These are phyloP conservation scores for Rhynchopsitta pachyrhyncha DNA, from an alignment of 2,113 vertebrate genomes.

Conservation along the genomic window DNA sequence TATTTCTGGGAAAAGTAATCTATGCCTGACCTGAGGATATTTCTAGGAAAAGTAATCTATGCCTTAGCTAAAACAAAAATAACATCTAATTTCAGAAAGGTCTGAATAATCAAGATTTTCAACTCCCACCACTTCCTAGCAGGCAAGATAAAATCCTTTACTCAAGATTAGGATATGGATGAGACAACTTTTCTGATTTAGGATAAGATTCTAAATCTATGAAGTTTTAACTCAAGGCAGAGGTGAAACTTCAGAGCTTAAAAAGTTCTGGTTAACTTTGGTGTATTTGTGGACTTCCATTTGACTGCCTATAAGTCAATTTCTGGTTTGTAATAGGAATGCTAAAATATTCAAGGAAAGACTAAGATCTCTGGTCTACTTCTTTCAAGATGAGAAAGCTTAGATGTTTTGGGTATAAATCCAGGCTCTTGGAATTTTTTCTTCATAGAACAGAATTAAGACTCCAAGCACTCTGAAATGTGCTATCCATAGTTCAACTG, in stretches of 20 bases:
- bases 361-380: neutral
- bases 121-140: neutral
- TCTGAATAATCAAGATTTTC: neutral
- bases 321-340: neutral
- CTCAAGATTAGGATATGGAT: neutral
- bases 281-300: neutral
- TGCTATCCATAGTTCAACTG: neutral
- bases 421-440: neutral
- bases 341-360: neutral
- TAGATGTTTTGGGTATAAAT: neutral
- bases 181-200: neutral
- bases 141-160: neutral
- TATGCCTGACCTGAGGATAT: neutral
- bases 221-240: neutral
- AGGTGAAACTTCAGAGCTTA: neutral
- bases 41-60: neutral
- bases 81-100: neutral
- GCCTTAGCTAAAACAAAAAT: neutral
- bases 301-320: neutral
- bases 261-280: neutral
- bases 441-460: neutral
- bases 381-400: neutral
- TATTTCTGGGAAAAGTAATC: neutral
- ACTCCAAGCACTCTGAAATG: neutral
- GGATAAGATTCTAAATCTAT: neutral